Conservation (phyloP, 2,797 vertebrate species). For the Astyanax mexicanus region DNA sequence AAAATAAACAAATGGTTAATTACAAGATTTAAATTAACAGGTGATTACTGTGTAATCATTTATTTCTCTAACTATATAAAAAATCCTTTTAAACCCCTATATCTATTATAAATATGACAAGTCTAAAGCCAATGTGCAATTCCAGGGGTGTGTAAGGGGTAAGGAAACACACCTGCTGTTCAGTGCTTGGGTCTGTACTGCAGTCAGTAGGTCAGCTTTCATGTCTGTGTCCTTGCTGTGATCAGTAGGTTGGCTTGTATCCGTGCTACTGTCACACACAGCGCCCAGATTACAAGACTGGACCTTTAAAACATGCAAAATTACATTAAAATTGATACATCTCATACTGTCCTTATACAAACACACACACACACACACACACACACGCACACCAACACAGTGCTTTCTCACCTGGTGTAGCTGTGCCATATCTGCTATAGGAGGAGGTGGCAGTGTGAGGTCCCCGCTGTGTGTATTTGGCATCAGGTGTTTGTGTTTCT, state of each 20-base stretch:
- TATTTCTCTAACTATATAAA: no score
- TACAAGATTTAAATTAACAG: no score
- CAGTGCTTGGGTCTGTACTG: not conserved
- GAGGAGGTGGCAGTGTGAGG: not conserved
- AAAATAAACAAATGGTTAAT: no score
- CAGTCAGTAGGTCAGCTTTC: not conserved
- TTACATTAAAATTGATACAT: no score
- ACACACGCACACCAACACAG: not conserved
- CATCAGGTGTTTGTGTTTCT: conserved; percentile 47
- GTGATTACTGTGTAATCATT: no score
- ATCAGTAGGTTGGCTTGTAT: no score
- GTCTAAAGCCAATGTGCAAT: no score
- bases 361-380: not conserved
- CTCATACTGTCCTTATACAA: no score
- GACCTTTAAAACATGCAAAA: not conserved
- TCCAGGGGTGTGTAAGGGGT: no score
- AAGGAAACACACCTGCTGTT: not conserved
- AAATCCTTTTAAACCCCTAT: no score
- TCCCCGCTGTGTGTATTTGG: not conserved
- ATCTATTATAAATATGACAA: no score
- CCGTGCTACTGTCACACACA: not conserved
- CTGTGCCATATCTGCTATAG: not conserved
- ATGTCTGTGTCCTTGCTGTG: not conserved
- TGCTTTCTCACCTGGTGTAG: not conserved
- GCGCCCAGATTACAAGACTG: not conserved